Evolutionary conservation across 2,113 vertebrate genomes (phyloP).

Genomic region (Hemichromis elongatus): DNA sequence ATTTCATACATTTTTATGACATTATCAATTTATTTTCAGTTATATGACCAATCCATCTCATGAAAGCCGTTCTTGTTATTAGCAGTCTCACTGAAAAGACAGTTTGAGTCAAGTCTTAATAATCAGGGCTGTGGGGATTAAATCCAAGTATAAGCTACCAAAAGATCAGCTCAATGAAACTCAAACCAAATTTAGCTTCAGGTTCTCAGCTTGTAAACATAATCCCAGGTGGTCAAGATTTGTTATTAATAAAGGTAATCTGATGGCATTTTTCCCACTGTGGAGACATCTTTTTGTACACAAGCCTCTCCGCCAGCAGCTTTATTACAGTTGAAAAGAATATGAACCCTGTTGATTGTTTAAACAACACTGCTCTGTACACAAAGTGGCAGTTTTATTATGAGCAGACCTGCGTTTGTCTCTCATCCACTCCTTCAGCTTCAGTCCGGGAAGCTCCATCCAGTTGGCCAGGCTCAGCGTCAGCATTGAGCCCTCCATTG

Average conservation of each 20-base stretch:
- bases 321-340: not conserved
- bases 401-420: slow-evolving; percentile 75
- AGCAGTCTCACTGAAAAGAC: not conserved
- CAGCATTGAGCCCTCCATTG: slow-evolving; percentile 81
- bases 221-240: not conserved
- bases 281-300: not conserved
- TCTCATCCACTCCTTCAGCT: slow-evolving; percentile 79
- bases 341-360: not conserved
- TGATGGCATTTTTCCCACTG: not conserved
- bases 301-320: not conserved
- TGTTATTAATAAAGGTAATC: not conserved
- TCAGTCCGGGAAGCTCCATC: slow-evolving; percentile 82
- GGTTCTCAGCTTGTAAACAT: not conserved
- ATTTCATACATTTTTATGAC: not conserved
- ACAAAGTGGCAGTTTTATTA: not conserved
- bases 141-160: not conserved
- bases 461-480: slow-evolving; percentile 80
- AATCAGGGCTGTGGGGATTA: not conserved
- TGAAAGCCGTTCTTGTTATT: not conserved
- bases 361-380: not conserved
- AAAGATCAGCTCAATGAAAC: not conserved
- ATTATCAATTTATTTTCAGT: not conserved
- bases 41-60: not conserved
- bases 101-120: not conserved
- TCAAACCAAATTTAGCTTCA: not conserved